These are phyloP conservation scores for Amphimallon solstitiale DNA, from an alignment of 2,888 invertebrate species.

Conservation along the genomic window DNA sequence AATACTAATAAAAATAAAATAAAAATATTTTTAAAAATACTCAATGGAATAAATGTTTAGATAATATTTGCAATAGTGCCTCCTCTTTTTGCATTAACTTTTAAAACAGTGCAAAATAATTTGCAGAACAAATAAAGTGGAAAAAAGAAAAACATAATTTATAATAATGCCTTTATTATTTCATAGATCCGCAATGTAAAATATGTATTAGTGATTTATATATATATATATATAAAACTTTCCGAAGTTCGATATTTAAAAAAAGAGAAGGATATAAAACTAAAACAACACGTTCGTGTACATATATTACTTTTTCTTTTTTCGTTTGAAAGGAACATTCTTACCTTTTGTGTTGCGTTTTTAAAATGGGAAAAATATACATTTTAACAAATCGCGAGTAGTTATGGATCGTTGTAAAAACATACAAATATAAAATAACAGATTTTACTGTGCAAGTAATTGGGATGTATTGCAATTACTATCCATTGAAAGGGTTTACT, in stretches of 20 bases:
- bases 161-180: background rate
- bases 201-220: background rate
- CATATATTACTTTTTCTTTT: slow-evolving; percentile 25
- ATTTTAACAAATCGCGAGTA: slow-evolving; percentile 23
- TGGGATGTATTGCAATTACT: slow-evolving; percentile 7
- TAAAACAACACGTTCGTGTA: slow-evolving; percentile 16
- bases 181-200: background rate
- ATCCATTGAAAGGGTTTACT: slow-evolving; percentile 10
- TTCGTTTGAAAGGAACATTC: slow-evolving; percentile 27
- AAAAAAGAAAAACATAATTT: background rate
- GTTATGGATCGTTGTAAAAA: slow-evolving; percentile 25
- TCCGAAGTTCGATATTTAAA: slow-evolving; percentile 10
- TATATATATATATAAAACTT: slow-evolving; percentile 28
- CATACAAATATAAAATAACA: slow-evolving; percentile 33
- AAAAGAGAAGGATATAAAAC: slow-evolving; percentile 13
- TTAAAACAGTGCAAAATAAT: no score
- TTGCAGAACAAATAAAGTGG: background rate
- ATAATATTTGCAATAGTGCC: no score
- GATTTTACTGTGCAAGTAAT: slow-evolving; percentile 12
- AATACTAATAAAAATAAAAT: no score
- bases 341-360: slow-evolving; percentile 36
- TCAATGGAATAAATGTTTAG: no score
- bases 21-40: no score
- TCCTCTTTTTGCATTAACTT: no score
- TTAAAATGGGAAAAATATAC: slow-evolving; percentile 14